Evolutionary conservation across 2,888 invertebrate genomes (phyloP).

Genomic region (Acanthosoma haemorrhoidale): DNA sequence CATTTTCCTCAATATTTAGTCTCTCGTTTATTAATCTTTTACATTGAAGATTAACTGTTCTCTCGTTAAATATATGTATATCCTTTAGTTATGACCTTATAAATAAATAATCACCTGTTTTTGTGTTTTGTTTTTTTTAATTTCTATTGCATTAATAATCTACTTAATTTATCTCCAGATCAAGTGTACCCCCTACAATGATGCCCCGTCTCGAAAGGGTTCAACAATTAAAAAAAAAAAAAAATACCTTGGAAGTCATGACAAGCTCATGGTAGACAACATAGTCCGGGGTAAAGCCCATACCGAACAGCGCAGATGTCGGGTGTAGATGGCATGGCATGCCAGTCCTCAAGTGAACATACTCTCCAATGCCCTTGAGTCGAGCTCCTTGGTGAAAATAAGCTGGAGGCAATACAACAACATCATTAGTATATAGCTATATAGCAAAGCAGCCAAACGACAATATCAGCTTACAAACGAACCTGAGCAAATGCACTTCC

Average conservation of each 20-base stretch:
- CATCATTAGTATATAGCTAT: neutral
- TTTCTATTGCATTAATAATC: too few species aligned
- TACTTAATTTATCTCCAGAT: too few species aligned
- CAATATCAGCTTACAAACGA: slow-evolving; percentile 33
- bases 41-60: too few species aligned
- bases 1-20: too few species aligned
- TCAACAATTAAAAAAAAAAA: neutral
- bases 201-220: too few species aligned
- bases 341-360: slow-evolving; percentile 94
- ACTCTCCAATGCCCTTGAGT: slow-evolving; percentile 95
- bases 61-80: too few species aligned
- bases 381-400: slow-evolving; percentile 97
- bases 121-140: too few species aligned
- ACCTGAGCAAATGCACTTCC: slow-evolving; percentile 96
- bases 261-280: slow-evolving; percentile 98
- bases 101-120: too few species aligned
- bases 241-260: slow-evolving; percentile 79
- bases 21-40: too few species aligned
- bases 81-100: too few species aligned
- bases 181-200: too few species aligned
- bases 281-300: slow-evolving; percentile 96
- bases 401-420: slow-evolving; percentile 50
- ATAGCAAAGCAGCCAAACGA: neutral
- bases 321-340: slow-evolving; percentile 99
- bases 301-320: slow-evolving; percentile 94